Evolutionary conservation across 1,140 invertebrate genomes (phyloP).

Genomic region (fruit fly (Drosophila melanogaster)): Release_6_plus_ISO1_MT NT_033777.3:16638001-16638500

Average conservation of each 20-base stretch:
- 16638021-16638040: slow-evolving; percentile 74
- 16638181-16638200: slow-evolving; percentile 72
- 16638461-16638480: slow-evolving; percentile 25
- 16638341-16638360: slow-evolving; percentile 27
- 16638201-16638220: slow-evolving; percentile 19
- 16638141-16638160: slow-evolving; percentile 30
- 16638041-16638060: slow-evolving; percentile 59
- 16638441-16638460: slow-evolving; percentile 7
- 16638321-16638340: slow-evolving; percentile 26
- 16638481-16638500: slow-evolving; percentile 54
- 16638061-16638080: slow-evolving; percentile 47
- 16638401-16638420: slow-evolving; percentile 76
- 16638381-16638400: slow-evolving; percentile 42
- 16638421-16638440: slow-evolving; percentile 35
- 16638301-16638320: slow-evolving; percentile 44
- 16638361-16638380: slow-evolving; percentile 32
- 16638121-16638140: slow-evolving; percentile 28
- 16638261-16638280: slow-evolving; percentile 32
- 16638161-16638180: slow-evolving; percentile 63
- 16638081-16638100: slow-evolving; percentile 39
- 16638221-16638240: slow-evolving; percentile 12
- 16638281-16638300: slow-evolving; percentile 46
- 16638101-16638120: slow-evolving; percentile 55
- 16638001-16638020: slow-evolving; percentile 71
- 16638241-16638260: slow-evolving; percentile 31